A percentile compares a stretch with the other conserved stretches of the same genome.
These are phyloP conservation scores for Mastomys coucha DNA, from an alignment of 2,113 vertebrate genomes.

Conservation along the genomic window DNA sequence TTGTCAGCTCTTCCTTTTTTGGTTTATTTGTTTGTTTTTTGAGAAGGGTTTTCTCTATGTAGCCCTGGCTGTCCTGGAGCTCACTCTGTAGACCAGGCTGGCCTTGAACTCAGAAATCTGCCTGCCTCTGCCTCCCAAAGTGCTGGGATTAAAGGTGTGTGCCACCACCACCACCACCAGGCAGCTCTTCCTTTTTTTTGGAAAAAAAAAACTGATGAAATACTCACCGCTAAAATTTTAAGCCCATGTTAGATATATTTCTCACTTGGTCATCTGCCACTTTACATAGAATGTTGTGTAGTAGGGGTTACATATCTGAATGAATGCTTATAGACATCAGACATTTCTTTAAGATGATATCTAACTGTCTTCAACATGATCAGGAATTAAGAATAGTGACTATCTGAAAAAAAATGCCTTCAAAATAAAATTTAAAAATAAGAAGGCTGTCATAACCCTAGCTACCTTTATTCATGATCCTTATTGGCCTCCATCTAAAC, in stretches of 20 bases:
- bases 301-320: neutral
- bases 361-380: slow-evolving; percentile 19
- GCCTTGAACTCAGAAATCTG: no score
- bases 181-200: neutral
- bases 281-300: slow-evolving; percentile 47
- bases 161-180: no score
- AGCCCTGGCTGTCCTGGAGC: no score
- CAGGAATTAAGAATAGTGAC: neutral
- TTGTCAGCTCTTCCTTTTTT: neutral
- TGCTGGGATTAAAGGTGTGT: no score
- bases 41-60: no score
- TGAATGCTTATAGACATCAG: slow-evolving; percentile 18
- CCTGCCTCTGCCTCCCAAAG: no score
- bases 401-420: slow-evolving; percentile 36
- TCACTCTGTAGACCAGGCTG: no score
- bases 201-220: neutral
- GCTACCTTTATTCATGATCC: neutral
- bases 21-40: no score
- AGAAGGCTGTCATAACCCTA: neutral
- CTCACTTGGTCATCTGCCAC: slow-evolving; percentile 21
- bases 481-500: neutral
- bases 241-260: neutral
- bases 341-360: neutral
- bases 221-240: slow-evolving; percentile 15
- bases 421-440: slow-evolving; percentile 48